These are phyloP conservation scores for Aurelia aurita DNA, from an alignment of 30 jellyfish, hydroid and myxozoan species.

Conservation along the genomic window DNA sequence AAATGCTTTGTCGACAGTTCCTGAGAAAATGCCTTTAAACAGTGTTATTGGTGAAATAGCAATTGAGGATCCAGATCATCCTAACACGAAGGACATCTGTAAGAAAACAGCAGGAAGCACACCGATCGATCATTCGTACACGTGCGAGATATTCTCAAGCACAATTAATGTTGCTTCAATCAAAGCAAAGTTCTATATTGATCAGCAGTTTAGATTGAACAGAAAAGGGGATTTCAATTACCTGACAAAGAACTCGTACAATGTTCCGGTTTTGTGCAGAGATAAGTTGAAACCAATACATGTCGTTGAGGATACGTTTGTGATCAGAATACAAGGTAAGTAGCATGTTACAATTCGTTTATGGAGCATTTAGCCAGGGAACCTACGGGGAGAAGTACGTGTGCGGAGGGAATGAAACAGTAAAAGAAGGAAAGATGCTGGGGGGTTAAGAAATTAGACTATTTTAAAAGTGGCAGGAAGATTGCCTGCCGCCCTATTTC, in stretches of 20 bases:
- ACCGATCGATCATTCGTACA: conserved; percentile 25
- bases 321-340: conserved; percentile 50
- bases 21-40: conserved; percentile 46
- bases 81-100: conserved; percentile 59
- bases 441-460: too few species aligned
- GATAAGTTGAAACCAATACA: conserved; percentile 45
- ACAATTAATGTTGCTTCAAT: conserved; percentile 1
- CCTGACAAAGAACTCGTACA: conserved; percentile 14
- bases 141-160: conserved; percentile 38
- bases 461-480: too few species aligned
- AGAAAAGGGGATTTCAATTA: conserved; percentile 44
- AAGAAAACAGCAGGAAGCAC: neutral
- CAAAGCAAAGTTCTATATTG: conserved; percentile 47
- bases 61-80: conserved; percentile 77
- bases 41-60: conserved; percentile 62
- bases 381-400: too few species aligned
- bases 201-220: conserved; percentile 24
- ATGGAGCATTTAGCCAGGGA: too few species aligned
- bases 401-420: too few species aligned
- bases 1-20: conserved; percentile 20
- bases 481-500: too few species aligned
- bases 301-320: conserved; percentile 28
- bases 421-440: too few species aligned
- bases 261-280: conserved; percentile 63
- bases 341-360: too few species aligned